Conservation (phyloP, 2,888 invertebrate species). For the Leptinotarsa rubiginosa region DNA sequence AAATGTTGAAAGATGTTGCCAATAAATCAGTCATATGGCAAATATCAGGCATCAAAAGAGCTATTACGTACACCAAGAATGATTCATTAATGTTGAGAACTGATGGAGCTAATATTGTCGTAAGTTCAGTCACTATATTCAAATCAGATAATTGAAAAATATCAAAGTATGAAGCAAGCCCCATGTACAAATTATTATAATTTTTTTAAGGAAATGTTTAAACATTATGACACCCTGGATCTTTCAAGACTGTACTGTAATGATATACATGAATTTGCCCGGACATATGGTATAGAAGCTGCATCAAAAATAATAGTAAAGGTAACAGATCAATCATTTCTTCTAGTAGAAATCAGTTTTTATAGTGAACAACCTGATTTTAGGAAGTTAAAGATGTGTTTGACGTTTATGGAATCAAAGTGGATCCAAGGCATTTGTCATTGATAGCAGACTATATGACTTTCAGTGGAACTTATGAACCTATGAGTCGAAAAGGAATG, state of each 20-base stretch:
- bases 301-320: conserved; percentile 90
- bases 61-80: conserved; percentile 81
- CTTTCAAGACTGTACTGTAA: conserved; percentile 90
- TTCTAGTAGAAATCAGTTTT: not conserved
- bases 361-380: conserved; percentile 38
- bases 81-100: conserved; percentile 82
- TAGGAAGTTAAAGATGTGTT: conserved; percentile 96
- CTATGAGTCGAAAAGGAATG: conserved; percentile 93
- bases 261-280: conserved; percentile 91
- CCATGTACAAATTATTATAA: not conserved
- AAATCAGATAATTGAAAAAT: not conserved
- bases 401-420: conserved; percentile 95
- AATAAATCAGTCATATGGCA: conserved; percentile 82
- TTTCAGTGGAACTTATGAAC: conserved; percentile 87
- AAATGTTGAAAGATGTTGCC: conserved; percentile 78
- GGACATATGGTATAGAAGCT: conserved; percentile 96
- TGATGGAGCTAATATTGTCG: conserved; percentile 92
- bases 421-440: conserved; percentile 92
- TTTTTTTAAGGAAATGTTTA: conserved; percentile 81
- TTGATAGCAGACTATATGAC: conserved; percentile 99
- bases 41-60: conserved; percentile 83
- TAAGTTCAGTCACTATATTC: conserved; percentile 56
- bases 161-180: not conserved
- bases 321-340: conserved; percentile 58
- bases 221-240: conserved; percentile 81